Conservation (phyloP, 2,797 vertebrate genomes). For the Catostomus latipinnis region DNA sequence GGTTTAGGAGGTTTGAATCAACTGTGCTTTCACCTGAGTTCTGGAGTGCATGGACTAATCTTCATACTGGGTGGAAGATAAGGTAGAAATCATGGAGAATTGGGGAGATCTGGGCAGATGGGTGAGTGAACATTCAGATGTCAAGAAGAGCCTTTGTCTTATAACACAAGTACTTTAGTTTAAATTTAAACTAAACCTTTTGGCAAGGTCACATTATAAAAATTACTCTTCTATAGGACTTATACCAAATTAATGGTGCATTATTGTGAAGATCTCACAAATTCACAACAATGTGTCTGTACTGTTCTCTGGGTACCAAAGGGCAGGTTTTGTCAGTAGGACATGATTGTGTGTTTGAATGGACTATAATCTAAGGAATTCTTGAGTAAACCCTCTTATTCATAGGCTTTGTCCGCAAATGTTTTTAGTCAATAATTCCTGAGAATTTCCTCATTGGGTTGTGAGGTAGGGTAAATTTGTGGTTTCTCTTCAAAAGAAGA, state of each 20-base stretch:
- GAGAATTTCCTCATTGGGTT: background rate
- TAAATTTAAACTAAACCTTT: background rate
- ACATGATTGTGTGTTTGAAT: background rate
- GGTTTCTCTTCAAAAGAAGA: background rate
- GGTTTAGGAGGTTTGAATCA: background rate
- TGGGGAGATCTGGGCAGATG: constrained; percentile 1
- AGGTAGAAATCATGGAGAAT: constrained; percentile 9
- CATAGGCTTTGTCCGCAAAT: background rate
- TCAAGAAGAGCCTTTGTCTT: background rate
- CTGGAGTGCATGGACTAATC: constrained; percentile 9
- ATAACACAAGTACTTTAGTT: background rate
- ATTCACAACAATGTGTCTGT: background rate
- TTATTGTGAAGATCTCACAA: background rate
- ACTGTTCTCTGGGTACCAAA: too few relatives aligned
- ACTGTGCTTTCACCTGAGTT: background rate
- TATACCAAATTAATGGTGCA: background rate
- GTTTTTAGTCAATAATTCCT: background rate
- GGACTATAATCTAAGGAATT: background rate
- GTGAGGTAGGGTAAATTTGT: background rate
- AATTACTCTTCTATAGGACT: background rate
- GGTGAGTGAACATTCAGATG: constrained; percentile 28
- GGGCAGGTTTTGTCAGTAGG: background rate
- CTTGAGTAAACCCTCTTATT: background rate
- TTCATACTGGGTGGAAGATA: background rate
- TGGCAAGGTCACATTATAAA: background rate